These are phyloP conservation scores for Nymphalis polychloros DNA, from an alignment of 2,888 invertebrate species.

Conservation along the genomic window DNA sequence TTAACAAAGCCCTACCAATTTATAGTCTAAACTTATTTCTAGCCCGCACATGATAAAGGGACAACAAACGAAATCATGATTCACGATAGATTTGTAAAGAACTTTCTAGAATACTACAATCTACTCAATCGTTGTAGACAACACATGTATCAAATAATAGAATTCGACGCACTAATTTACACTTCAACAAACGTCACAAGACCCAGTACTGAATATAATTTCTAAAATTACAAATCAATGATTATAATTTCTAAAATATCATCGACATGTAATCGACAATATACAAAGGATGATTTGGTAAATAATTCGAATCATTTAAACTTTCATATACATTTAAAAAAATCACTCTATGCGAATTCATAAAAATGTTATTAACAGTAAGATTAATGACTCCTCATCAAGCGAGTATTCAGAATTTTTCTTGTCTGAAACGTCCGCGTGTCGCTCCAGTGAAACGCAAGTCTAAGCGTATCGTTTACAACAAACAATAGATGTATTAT, in stretches of 20 bases:
- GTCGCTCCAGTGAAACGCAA: constrained; percentile 44
- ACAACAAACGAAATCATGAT: too few species aligned
- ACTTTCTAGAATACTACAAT: too few species aligned
- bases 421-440: constrained; percentile 10
- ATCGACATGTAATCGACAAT: constrained; percentile 20
- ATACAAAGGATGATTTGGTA: not conserved
- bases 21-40: too few species aligned
- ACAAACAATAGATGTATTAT: constrained; percentile 75
- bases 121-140: too few species aligned
- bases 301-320: constrained; percentile 7
- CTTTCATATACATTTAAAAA: constrained; percentile 21
- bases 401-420: constrained; percentile 36
- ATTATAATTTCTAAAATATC: constrained; percentile 32
- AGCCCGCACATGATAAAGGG: too few species aligned
- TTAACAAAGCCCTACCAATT: too few species aligned
- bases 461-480: constrained; percentile 62
- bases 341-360: constrained; percentile 31
- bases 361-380: constrained; percentile 19
- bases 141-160: too few species aligned
- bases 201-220: too few species aligned
- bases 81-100: too few species aligned
- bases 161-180: too few species aligned
- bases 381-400: constrained; percentile 40
- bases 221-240: too few species aligned
- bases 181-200: too few species aligned